Evolutionary conservation across 1,140 invertebrate species (phyloP), one percentile per base, ranked within the genome.

Genomic region (Calephelis nemesis): DNA sequence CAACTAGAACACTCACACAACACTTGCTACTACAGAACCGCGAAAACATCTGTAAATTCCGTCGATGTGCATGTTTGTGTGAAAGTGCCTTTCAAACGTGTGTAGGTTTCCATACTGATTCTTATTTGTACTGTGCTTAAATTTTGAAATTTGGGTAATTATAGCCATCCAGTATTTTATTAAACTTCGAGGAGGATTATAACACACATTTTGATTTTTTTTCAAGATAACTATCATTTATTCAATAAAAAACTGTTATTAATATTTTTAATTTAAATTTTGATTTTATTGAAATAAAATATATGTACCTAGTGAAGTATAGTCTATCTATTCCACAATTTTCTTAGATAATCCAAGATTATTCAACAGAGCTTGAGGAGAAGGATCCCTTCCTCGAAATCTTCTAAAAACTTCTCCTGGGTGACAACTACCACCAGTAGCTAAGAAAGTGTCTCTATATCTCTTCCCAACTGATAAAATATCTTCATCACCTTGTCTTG

Each of bases 331-430:
- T 63, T 89, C 84, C 69, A 79, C 63, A 49, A 74, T 69, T 58
- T 81, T 84, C 60, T 83, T 85, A 47, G 83, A 77, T 19, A 96
- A 87, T 15, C 94, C 93, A 69, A 95, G 88, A 64, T 92, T 94
- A 73, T 94, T 94, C 0, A 98, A 83, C n/a, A 98, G 89, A 1
- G 97, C 96, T 81, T 97, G 95, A 0, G 95, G 94, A 7, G 95
- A 96, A 0, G 98, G 98, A 92, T 99, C 98, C 49, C 98, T 93
- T 3, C 98, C 98, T 76, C 97, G 93, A 88, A 99, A 99, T 78
- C 95, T 93, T 68, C 98, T 93, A 87, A 99, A 99, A 7, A 98
- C 93, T 93, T 98, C 96, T 73, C 93, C 95, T 0, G 96, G 94
- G 74, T 96, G 94, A 74, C 95, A 94, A 70, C 94, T 95, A 7